Evolutionary conservation across 2,113 vertebrate genomes (phyloP).

Genomic region (Micromys minutus): DNA sequence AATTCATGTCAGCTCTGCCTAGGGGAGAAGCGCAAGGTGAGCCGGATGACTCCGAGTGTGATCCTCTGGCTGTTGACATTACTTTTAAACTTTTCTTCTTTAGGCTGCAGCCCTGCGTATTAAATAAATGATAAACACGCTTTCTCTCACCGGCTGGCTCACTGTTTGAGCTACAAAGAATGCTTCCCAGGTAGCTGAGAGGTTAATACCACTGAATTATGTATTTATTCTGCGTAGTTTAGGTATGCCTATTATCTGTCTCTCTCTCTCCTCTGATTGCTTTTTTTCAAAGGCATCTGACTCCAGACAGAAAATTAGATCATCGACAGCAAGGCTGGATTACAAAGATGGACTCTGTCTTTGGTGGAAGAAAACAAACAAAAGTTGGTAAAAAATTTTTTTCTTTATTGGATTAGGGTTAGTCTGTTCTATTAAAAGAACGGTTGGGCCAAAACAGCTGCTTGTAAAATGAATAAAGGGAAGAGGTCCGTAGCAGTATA

Average conservation of each 20-base stretch:
- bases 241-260: conserved; percentile 41
- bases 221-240: conserved; percentile 69
- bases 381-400: neutral
- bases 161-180: conserved; percentile 71
- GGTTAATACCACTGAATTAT: conserved; percentile 87
- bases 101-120: conserved; percentile 81
- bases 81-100: conserved; percentile 87
- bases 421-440: neutral
- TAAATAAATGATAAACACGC: conserved; percentile 91
- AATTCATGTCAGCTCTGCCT: conserved; percentile 83
- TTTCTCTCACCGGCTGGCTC: conserved; percentile 71
- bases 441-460: neutral
- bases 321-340: conserved; percentile 37
- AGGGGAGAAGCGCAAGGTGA: conserved; percentile 85
- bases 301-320: conserved; percentile 27
- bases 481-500: neutral
- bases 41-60: conserved; percentile 84
- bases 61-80: conserved; percentile 92
- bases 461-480: neutral
- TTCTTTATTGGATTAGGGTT: conserved; percentile 10
- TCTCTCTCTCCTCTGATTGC: no score
- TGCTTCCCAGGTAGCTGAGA: conserved; percentile 79
- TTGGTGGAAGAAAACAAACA: neutral
- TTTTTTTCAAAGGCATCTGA: neutral
- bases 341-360: conserved; percentile 51